Conservation (phyloP, 2,888 invertebrate species). For the Caenorhabditis uteleia region DNA sequence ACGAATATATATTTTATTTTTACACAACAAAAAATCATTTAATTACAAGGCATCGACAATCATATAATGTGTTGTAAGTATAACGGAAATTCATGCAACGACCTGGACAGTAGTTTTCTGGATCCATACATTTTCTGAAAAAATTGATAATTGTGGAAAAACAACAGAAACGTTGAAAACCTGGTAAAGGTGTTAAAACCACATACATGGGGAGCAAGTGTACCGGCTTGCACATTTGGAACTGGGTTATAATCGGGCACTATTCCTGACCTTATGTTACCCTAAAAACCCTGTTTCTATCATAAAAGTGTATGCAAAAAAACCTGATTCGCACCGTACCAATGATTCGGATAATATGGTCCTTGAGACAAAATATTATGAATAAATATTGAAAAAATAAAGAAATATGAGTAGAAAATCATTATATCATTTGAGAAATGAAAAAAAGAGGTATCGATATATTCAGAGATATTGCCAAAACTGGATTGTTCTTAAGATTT, state of each 20-base stretch:
- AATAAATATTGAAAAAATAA: constrained; percentile 7
- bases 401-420: background rate
- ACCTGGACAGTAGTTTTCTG: constrained; percentile 53
- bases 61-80: constrained; percentile 59
- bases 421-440: background rate
- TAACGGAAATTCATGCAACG: constrained; percentile 64
- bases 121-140: constrained; percentile 57
- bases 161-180: background rate
- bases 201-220: constrained; percentile 56
- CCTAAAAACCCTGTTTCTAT: constrained; percentile 15
- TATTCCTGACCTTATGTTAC: constrained; percentile 43
- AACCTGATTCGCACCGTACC: constrained; percentile 60
- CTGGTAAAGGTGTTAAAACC: constrained; percentile 58
- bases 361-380: constrained; percentile 29
- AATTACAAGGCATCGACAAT: constrained; percentile 54
- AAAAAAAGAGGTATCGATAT: background rate
- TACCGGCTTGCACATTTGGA: constrained; percentile 38
- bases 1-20: constrained; percentile 3
- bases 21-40: background rate
- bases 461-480: no score
- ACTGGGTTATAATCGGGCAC: constrained; percentile 46
- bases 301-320: background rate
- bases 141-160: background rate
- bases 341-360: constrained; percentile 53
- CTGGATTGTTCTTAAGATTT: background rate